phyloP scores from a whole-genome alignment of 2,888 invertebrate genomes.

The Tridacna crocea region DNA sequence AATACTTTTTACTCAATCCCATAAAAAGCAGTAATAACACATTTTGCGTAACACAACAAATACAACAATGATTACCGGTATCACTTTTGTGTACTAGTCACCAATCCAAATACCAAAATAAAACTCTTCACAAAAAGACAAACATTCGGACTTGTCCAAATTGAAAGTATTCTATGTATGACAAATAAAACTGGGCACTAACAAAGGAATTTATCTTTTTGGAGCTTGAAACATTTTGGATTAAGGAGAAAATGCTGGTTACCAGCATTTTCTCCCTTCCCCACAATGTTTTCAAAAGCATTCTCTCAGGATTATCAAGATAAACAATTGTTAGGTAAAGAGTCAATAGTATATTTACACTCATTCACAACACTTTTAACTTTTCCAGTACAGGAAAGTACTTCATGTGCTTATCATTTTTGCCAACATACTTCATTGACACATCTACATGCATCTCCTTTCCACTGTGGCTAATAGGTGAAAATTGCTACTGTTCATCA shows the following conservation, averaged over 20 bases:
- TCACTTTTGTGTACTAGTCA: too few relatives aligned
- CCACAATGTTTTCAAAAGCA: background rate
- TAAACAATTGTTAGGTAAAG: background rate
- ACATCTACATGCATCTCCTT: background rate
- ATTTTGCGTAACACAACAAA: background rate
- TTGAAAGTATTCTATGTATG: too few relatives aligned
- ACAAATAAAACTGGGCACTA: too few relatives aligned
- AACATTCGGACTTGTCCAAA: too few relatives aligned
- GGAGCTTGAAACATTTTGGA: background rate
- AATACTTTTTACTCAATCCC: slow-evolving; percentile 13
- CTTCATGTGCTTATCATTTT: background rate
- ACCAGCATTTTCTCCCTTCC: slow-evolving; percentile 5
- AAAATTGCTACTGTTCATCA: background rate
- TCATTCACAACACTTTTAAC: background rate
- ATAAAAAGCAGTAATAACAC: background rate
- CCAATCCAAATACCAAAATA: too few relatives aligned
- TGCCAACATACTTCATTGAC: background rate
- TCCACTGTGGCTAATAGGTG: background rate
- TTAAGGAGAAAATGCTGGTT: slow-evolving; percentile 10
- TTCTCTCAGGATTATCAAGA: background rate
- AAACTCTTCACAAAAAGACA: too few relatives aligned
- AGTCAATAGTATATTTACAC: background rate
- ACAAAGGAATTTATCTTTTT: background rate
- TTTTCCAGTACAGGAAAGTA: background rate
- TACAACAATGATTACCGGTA: background rate